phyloP scores from a whole-genome alignment of 2,888 invertebrate species.

The Cactoblastis cactorum region DNA sequence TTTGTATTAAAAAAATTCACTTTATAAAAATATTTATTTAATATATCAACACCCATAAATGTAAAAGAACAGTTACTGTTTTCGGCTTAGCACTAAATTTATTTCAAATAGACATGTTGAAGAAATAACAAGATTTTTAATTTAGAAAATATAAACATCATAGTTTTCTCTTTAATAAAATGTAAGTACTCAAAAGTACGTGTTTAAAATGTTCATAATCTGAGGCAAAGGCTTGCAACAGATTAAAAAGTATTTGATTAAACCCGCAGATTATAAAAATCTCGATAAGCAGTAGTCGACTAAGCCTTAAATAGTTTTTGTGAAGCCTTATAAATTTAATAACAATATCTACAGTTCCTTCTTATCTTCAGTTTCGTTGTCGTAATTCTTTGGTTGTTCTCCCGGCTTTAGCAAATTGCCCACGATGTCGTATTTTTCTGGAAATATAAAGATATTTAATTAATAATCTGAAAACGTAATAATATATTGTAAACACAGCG shows the following conservation, averaged over 20 bases:
- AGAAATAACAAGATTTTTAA: too few relatives aligned
- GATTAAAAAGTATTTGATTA: too few relatives aligned
- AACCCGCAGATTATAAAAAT: too few relatives aligned
- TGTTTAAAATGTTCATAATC: too few relatives aligned
- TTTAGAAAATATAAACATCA: too few relatives aligned
- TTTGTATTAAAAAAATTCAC: background rate
- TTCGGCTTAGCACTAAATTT: background rate
- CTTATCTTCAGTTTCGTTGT: constrained; percentile 64
- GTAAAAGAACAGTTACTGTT: background rate
- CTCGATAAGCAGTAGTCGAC: too few relatives aligned
- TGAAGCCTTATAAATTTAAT: constrained; percentile 1
- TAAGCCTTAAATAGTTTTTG: background rate
- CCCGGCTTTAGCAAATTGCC: constrained; percentile 66
- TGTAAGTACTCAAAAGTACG: too few relatives aligned
- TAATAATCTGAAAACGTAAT: background rate
- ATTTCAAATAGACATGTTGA: too few relatives aligned
- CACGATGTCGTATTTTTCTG: constrained; percentile 72
- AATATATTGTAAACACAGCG: too few relatives aligned
- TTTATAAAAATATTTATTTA: constrained; percentile 12
- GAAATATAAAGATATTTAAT: constrained; percentile 28
- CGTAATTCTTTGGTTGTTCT: constrained; percentile 57
- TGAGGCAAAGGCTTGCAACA: too few relatives aligned
- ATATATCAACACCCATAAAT: constrained; percentile 4
- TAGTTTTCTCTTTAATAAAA: too few relatives aligned
- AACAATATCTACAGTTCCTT: constrained; percentile 46